Conservation (phyloP, 2,113 vertebrate species). For the Calonectris borealis region DNA sequence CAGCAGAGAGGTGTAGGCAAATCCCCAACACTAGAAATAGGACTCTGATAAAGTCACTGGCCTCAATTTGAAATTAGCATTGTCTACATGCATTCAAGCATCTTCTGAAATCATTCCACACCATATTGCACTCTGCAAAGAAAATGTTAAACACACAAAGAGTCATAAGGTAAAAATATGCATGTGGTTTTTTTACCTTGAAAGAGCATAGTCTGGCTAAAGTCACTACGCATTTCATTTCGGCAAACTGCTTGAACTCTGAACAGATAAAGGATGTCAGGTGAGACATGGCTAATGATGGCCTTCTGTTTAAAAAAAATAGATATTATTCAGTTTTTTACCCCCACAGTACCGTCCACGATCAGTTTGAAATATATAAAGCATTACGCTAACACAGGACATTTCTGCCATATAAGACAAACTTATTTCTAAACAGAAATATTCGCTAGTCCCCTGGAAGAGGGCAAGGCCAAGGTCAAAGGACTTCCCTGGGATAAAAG, state of each 20-base stretch:
- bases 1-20: background rate
- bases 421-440: background rate
- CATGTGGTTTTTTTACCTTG: slow-evolving; percentile 80
- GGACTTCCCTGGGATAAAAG: background rate
- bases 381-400: slow-evolving; percentile 53
- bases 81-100: background rate
- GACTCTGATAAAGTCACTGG: background rate
- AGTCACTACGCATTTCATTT: slow-evolving; percentile 97
- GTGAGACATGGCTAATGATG: slow-evolving; percentile 90
- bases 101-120: background rate
- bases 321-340: slow-evolving; percentile 75
- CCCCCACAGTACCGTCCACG: slow-evolving; percentile 61
- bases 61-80: background rate
- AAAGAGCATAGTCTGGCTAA: slow-evolving; percentile 98
- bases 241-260: slow-evolving; percentile 93
- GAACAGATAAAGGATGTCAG: slow-evolving; percentile 95
- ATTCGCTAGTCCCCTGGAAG: background rate
- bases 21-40: background rate
- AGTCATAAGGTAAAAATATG: background rate
- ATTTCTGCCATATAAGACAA: slow-evolving; percentile 3
- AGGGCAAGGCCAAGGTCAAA: background rate
- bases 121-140: background rate
- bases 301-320: slow-evolving; percentile 88
- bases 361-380: slow-evolving; percentile 58
- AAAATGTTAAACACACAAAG: slow-evolving; percentile 14